Conservation (phyloP, 2,888 invertebrate genomes). For the Acholoe squamosa region DNA sequence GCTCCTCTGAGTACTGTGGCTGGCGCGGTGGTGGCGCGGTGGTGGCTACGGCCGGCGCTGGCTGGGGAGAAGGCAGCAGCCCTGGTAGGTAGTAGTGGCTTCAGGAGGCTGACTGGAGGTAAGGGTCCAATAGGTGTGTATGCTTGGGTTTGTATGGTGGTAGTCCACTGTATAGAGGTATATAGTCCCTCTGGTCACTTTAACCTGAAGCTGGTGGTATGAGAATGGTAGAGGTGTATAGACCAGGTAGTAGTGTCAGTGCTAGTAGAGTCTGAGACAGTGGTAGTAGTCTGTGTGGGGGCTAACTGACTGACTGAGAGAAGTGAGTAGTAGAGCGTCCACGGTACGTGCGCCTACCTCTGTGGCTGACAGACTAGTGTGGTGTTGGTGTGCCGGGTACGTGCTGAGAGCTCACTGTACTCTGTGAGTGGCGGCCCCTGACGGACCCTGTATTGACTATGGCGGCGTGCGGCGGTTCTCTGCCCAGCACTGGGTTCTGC, state of each 20-base stretch:
- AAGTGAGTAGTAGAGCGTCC: conserved; percentile 32
- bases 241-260: neutral
- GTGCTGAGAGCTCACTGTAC: neutral
- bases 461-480: neutral
- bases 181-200: too few relatives aligned
- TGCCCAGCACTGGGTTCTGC: neutral
- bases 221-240: neutral
- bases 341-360: conserved; percentile 29
- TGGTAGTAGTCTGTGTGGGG: neutral
- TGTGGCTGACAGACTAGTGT: conserved; percentile 43
- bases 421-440: neutral
- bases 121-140: neutral
- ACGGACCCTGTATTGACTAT: neutral
- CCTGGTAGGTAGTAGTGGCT: neutral
- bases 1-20: neutral
- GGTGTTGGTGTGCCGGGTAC: neutral
- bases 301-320: neutral
- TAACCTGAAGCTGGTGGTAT: too few relatives aligned
- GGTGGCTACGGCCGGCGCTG: neutral
- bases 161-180: too few relatives aligned
- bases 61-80: neutral
- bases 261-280: neutral
- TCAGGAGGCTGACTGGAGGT: neutral
- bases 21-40: neutral
- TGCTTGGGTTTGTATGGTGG: too few relatives aligned